Conservation (phyloP, 2,113 vertebrate species). For the Chamaea fasciata region DNA sequence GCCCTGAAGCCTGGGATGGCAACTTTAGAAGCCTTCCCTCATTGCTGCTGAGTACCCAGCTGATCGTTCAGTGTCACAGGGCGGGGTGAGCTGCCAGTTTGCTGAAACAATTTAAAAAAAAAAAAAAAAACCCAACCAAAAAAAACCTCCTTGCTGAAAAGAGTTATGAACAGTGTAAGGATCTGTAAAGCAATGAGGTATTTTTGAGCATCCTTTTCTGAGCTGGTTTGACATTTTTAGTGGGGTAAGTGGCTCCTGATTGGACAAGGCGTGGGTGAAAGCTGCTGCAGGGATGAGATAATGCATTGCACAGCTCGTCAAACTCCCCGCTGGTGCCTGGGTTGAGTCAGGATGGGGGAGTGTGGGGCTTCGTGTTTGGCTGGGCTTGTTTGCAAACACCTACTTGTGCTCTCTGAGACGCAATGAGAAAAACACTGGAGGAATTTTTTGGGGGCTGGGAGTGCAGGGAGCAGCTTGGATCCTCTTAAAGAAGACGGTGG, state of each 20-base stretch:
- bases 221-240: neutral
- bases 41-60: neutral
- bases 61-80: neutral
- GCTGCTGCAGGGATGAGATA: neutral
- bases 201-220: neutral
- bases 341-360: neutral
- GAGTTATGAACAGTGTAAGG: neutral
- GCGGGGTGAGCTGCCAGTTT: neutral
- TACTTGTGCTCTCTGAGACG: neutral
- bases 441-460: neutral
- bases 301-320: neutral
- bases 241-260: neutral
- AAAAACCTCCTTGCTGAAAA: neutral
- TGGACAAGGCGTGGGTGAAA: neutral
- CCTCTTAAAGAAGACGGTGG: neutral
- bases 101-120: neutral
- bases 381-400: slow-evolving; percentile 49
- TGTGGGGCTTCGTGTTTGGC: neutral
- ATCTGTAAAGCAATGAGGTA: neutral
- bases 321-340: neutral
- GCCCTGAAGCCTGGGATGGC: neutral
- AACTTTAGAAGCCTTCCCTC: neutral
- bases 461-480: neutral
- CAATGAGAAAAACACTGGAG: neutral
- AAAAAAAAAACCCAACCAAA: neutral